These are phyloP conservation scores for Merluccius polli DNA, from an alignment of 2,797 vertebrate genomes.

Conservation along the genomic window DNA sequence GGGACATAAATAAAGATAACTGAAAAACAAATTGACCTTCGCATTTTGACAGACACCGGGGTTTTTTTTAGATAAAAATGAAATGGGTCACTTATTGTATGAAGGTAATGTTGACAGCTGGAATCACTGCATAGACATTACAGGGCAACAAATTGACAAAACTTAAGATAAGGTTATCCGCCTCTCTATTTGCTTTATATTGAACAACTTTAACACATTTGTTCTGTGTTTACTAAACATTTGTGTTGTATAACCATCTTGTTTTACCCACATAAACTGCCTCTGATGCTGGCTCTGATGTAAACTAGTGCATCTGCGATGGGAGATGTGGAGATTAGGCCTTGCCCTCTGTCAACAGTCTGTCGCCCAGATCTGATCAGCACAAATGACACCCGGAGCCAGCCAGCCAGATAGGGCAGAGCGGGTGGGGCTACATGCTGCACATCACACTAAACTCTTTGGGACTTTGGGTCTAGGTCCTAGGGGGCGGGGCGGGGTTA, in stretches of 20 bases:
- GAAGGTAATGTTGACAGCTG: background rate
- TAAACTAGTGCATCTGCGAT: background rate
- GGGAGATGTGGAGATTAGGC: conserved; percentile 36
- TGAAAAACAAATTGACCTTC: no score
- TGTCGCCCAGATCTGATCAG: conserved; percentile 58
- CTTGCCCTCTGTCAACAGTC: conserved; percentile 44
- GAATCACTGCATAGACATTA: background rate
- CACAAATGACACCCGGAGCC: conserved; percentile 13
- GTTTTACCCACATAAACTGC: no score
- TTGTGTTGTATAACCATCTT: background rate
- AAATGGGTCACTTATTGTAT: background rate
- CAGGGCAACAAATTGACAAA: background rate
- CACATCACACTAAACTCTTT: conserved; percentile 49
- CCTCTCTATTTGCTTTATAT: background rate
- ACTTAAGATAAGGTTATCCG: background rate
- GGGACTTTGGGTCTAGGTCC: conserved; percentile 41
- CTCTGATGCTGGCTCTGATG: background rate
- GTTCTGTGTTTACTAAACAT: background rate
- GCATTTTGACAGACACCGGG: background rate
- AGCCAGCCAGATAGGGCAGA: conserved; percentile 13
- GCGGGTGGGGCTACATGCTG: conserved; percentile 27
- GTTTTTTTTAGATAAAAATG: background rate
- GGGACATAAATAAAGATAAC: background rate
- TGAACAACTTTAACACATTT: background rate
- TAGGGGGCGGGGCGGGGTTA: conserved; percentile 19